A percentile compares a stretch with the other conserved stretches of the same genome.
phyloP scores from a whole-genome alignment of 1,140 invertebrate genomes.

The Micrasema minimum region DNA sequence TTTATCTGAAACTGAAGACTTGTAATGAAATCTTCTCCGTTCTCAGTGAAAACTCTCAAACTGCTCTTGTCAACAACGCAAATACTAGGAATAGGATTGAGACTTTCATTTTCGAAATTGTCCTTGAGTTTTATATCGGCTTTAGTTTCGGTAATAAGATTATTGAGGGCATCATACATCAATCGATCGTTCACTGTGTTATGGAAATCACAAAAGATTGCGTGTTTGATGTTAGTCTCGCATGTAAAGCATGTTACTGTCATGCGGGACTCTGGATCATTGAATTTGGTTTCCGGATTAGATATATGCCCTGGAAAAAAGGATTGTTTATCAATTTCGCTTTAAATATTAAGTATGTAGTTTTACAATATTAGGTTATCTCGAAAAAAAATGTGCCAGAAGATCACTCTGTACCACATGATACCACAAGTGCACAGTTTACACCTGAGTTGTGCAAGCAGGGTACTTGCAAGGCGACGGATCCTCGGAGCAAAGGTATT shows the following conservation, averaged over 20 bases:
- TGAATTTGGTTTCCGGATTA: slow-evolving; percentile 61
- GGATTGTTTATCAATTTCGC: too few species aligned
- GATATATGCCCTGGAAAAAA: slow-evolving; percentile 60
- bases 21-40: slow-evolving; percentile 84
- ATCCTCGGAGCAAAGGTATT: too few species aligned
- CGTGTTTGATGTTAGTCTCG: slow-evolving; percentile 83
- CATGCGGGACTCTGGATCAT: slow-evolving; percentile 63
- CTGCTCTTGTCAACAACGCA: slow-evolving; percentile 82
- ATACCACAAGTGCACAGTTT: too few species aligned
- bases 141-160: slow-evolving; percentile 62
- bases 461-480: too few species aligned
- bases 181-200: slow-evolving; percentile 68
- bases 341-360: too few species aligned
- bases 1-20: slow-evolving; percentile 87
- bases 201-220: slow-evolving; percentile 82
- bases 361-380: too few species aligned
- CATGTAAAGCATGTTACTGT: slow-evolving; percentile 81
- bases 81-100: slow-evolving; percentile 68
- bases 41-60: slow-evolving; percentile 80
- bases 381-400: too few species aligned
- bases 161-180: slow-evolving; percentile 65
- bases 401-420: too few species aligned
- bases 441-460: too few species aligned
- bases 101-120: slow-evolving; percentile 61
- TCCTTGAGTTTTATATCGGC: slow-evolving; percentile 64